Evolutionary conservation across 2,113 vertebrate species (phyloP), one percentile per base, ranked within the genome.

Genomic region (Tenebrosternarchus preto): DNA sequence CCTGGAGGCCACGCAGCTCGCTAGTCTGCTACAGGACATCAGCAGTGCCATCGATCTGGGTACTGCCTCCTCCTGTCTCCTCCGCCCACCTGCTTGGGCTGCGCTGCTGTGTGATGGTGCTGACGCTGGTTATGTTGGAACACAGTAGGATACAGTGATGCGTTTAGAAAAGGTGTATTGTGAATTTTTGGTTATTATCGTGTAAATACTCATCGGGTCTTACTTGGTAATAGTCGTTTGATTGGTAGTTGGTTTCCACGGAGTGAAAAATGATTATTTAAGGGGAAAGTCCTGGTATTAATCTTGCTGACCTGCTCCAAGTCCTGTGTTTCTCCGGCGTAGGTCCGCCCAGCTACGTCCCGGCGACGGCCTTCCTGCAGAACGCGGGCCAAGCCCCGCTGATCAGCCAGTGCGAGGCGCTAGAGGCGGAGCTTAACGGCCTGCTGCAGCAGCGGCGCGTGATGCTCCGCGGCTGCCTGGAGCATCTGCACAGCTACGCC

Each of bases 291-390:
- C n/a, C n/a, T n/a, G n/a, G n/a, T 36, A 36, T 36, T 36, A 4
- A 36, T 46, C 8, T 46, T 24, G 8, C 19, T 15, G 11, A 9
- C 4, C 39, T 80, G 20, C 12, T 9, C 20, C n/a, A 5, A 4
- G 66, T 8, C 24, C 5, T 31, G 57, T 63, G 39, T 0, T 20
- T 43, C 5, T 5, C n/a, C n/a, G n/a, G 12, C 9, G 36, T 61
- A 99, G 98, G 98, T 83, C 97, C 98, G n/a, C 98, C 98, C 0
- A 99, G 97, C 88, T 99, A 99, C 0, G 96, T 98, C 1, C 98
- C 98, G 22, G 98, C 98, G 3, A 99, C 97, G 20, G 92, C 96
- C 1, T 99, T 99, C 87, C 90, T 99, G 73, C 97, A 99, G 82
- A 99, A 98, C 0, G 98, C 98, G 0, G 98, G 98, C 59, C 98